Base-by-base conservation (phyloP, 2,888 invertebrate genomes). In the Cylindroiulus punctatus region DNA sequence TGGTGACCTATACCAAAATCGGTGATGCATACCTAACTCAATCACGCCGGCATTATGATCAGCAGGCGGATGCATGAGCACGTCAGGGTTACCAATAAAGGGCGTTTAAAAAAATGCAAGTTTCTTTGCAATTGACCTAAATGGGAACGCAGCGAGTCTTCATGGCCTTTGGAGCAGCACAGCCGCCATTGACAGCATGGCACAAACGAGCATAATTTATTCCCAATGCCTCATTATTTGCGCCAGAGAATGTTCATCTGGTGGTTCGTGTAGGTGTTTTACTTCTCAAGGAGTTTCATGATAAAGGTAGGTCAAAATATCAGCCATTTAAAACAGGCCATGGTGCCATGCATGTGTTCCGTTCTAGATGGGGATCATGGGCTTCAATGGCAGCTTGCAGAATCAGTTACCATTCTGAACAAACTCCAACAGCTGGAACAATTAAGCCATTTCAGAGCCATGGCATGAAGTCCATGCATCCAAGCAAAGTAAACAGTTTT, bases 101-200 rank as follows among this genome's bases (percentile, higher is more conserved):
- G 26, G 10, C 22, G n/a, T 42, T 19, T 19, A 52, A 52, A 52
- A 52, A 52, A 52, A 52, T 19, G 5, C 5, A 65, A 65, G 26
- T 65, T 65, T 65, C 65, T 26, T 65, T 65, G 65, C 65, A 65
- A 22, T 65, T 65, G 65, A 65, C 65, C 65, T 65, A 65, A 22
- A 65, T 65, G 65, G 26, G 65, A 65, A 65, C 65, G 65, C 22
- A 26, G 65, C 65, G 26, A 26, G 65, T 65, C 65, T 57, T 57
- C 57, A 57, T 22, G n/a, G 22, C 22, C 22, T 26, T 65, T 22
- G 22, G 8, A 65, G 12, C 8, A 22, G 65, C 65, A 65, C 65
- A 65, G 65, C 65, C 65, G 26, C 65, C 22, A 65, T 65, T 65
- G 65, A 65, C 65, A 65, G 65, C 26, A 26, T 65, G 65, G 65